A percentile compares a stretch with the other conserved stretches of the same genome.
Conservation (phyloP, 1,140 invertebrate species). For the Triops longicaudatus region DNA sequence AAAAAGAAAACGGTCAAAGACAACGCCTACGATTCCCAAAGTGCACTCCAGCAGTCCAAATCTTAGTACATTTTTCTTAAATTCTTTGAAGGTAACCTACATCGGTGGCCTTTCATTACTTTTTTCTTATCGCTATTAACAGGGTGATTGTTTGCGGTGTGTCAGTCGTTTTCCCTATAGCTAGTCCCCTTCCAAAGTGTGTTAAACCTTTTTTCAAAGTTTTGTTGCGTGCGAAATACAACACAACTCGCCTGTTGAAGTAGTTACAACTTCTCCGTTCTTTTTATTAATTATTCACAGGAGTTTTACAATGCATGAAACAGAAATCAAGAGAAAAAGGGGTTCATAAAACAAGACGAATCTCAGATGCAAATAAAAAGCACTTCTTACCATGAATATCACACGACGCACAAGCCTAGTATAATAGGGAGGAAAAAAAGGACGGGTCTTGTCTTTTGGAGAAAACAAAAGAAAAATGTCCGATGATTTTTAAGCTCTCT, state of each 20-base stretch:
- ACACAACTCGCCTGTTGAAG: background rate
- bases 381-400: background rate
- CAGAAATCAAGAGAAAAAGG: background rate
- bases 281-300: background rate
- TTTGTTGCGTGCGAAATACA: background rate
- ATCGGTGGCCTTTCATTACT: too few species aligned
- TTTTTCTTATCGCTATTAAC: background rate
- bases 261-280: slow-evolving; percentile 12
- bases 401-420: slow-evolving; percentile 1
- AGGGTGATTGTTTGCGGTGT: background rate
- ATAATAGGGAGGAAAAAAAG: background rate
- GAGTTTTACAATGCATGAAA: slow-evolving; percentile 7
- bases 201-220: background rate
- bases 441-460: background rate
- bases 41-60: background rate
- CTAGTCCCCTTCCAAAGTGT: background rate
- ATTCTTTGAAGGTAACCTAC: too few species aligned
- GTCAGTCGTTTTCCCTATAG: background rate
- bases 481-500: slow-evolving; percentile 19
- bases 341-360: background rate
- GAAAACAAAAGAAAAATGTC: slow-evolving; percentile 22
- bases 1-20: background rate
- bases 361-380: background rate
- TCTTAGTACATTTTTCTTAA: background rate
- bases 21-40: background rate